Evolutionary conservation across 2,888 invertebrate genomes (phyloP).

Genomic region (Campoplex nolae): DNA sequence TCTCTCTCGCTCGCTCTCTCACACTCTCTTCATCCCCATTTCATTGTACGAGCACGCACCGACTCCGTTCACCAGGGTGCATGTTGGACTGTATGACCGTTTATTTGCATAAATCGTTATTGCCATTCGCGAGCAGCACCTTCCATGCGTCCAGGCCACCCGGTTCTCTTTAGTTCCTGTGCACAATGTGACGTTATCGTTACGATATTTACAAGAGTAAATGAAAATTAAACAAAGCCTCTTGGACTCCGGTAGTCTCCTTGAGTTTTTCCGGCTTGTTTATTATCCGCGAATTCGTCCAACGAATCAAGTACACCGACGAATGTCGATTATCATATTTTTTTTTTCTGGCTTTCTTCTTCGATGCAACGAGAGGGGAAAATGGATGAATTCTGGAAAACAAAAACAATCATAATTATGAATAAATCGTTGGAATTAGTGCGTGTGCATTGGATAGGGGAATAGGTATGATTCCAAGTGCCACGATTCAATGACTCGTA

Average conservation of each 20-base stretch:
- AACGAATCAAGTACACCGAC: neutral
- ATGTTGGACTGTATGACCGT: slow-evolving; percentile 62
- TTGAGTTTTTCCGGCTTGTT: neutral
- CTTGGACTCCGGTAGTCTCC: neutral
- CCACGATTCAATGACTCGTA: slow-evolving; percentile 28
- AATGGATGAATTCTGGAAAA: too few relatives aligned
- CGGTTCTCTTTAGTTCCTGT: neutral
- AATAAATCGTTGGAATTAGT: neutral
- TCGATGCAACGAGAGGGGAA: neutral
- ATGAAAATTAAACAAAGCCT: neutral
- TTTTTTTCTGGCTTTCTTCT: neutral
- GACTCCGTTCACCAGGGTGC: neutral
- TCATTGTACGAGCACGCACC: slow-evolving; percentile 2
- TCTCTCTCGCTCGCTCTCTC: neutral
- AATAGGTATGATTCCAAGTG: slow-evolving; percentile 4
- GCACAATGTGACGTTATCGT: slow-evolving; percentile 1
- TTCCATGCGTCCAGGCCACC: neutral
- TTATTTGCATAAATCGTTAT: slow-evolving; percentile 75
- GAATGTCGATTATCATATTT: neutral
- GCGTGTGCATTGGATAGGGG: neutral
- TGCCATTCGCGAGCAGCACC: slow-evolving; percentile 42
- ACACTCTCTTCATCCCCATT: neutral
- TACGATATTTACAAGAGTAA: neutral
- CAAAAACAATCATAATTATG: neutral
- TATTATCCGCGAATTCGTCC: neutral